Evolutionary conservation across 2,797 vertebrate species (phyloP).

Genomic region (Enteromius trimaculatus): DNA sequence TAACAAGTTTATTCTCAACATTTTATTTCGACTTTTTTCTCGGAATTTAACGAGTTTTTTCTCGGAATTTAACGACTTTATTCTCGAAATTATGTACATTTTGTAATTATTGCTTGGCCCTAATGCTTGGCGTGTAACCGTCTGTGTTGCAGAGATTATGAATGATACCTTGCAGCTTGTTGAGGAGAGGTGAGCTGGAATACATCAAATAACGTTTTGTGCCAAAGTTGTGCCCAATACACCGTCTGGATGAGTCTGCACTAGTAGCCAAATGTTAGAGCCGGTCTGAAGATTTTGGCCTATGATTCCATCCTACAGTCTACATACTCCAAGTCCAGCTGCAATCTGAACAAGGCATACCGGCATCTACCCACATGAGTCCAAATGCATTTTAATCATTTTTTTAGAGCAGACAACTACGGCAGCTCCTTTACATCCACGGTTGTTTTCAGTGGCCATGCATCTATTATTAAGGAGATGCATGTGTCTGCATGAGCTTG

Average conservation of each 20-base stretch:
- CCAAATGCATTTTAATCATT: background rate
- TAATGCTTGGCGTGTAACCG: background rate
- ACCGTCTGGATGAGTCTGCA: background rate
- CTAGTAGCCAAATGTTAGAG: background rate
- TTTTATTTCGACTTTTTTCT: too few relatives aligned
- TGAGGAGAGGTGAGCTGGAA: background rate
- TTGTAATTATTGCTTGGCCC: too few relatives aligned
- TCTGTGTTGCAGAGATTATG: background rate
- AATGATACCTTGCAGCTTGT: constrained; percentile 1
- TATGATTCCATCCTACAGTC: background rate
- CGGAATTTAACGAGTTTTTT: too few relatives aligned
- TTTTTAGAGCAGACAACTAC: background rate
- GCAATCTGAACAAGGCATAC: background rate
- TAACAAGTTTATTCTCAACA: too few relatives aligned
- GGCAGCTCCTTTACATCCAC: background rate
- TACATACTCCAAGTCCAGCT: background rate
- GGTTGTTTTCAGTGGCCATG: background rate
- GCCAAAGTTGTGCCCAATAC: background rate
- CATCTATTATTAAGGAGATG: background rate
- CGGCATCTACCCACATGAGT: background rate
- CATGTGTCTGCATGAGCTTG: background rate
- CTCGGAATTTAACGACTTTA: too few relatives aligned
- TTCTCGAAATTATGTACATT: too few relatives aligned
- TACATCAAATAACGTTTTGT: background rate
- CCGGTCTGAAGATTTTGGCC: background rate